Evolutionary conservation across 2,888 invertebrate species (phyloP), one percentile per base, ranked within the genome.

Genomic region (Tenthredo mesomela): DNA sequence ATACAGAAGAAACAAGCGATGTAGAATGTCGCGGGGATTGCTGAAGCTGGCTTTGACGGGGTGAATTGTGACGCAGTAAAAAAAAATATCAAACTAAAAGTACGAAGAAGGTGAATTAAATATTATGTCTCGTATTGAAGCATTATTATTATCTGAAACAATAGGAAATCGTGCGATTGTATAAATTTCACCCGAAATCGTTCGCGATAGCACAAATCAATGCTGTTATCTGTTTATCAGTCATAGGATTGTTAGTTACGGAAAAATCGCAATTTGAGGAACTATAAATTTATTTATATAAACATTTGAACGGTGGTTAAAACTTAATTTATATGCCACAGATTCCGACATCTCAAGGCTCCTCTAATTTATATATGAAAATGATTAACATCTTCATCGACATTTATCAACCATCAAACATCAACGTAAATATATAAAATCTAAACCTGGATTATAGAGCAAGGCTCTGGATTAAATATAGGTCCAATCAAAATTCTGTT

Each of bases 201-300:
- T 40, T 58, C 40, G 21, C 58, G 75, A 84, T 75, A 58, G 40
- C 18, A 84, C 73, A 58, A 73, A 84, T 84, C 84, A 61, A 84
- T 84, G 84, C 75, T 37, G 73, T 84, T 73, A 84, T 84, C 84
- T 61, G 3, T 43, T 84, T 75, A 61, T 84, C 84, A 73, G 73
- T 15, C 61, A 40, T 75, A 40, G 54, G 25, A 75, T 50, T 84
- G 21, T 9, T 61, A 15, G 61, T 65, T 25, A 33, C 21, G 21
- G 12, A 65, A 5, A 21, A 40, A 80, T 40, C 15, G 21, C 33
- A 15, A 21, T 61, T 80, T 12, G 6, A 40, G 40, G 15, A 40
- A 21, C 12, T 71, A 37, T 18, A 10, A 15, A 18, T 77, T 70
- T 12, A 73, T 73, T 73, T 5, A 2, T 25, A 61, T 12, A 21